Percentiles rank a stretch among this genome's conserved stretches.
Conservation (phyloP, 2,113 vertebrate species). For the Nanger granti region DNA sequence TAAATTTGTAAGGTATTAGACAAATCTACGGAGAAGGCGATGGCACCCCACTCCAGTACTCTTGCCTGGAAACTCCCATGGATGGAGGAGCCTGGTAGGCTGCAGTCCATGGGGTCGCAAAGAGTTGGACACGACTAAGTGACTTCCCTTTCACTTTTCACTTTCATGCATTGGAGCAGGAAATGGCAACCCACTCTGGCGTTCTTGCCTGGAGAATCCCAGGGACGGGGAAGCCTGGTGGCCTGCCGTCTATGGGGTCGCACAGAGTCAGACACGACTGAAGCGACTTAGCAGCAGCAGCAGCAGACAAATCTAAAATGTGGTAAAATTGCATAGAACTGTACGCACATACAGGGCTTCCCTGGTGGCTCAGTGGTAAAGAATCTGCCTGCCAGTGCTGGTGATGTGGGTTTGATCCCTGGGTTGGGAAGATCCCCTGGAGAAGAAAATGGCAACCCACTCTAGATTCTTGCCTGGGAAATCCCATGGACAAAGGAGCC, state of each 20-base stretch:
- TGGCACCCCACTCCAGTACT: not conserved
- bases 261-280: not conserved
- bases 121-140: too few relatives aligned
- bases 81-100: not conserved
- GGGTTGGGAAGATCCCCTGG: not conserved
- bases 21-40: not conserved
- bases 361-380: not conserved
- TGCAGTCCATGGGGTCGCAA: too few relatives aligned
- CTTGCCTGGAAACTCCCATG: not conserved
- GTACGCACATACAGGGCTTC: not conserved
- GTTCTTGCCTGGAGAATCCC: too few relatives aligned
- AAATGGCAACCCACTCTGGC: too few relatives aligned
- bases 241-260: not conserved
- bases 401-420: not conserved
- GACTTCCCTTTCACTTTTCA: too few relatives aligned
- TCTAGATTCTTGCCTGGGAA: not conserved
- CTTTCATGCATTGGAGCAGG: too few relatives aligned
- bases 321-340: not conserved
- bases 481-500: not conserved
- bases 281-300: not conserved
- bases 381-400: not conserved
- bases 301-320: not conserved
- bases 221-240: not conserved
- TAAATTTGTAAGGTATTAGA: not conserved
- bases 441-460: not conserved